Evolutionary conservation across 2,797 vertebrate genomes (phyloP).

Genomic region (Nannoperca obscura): DNA sequence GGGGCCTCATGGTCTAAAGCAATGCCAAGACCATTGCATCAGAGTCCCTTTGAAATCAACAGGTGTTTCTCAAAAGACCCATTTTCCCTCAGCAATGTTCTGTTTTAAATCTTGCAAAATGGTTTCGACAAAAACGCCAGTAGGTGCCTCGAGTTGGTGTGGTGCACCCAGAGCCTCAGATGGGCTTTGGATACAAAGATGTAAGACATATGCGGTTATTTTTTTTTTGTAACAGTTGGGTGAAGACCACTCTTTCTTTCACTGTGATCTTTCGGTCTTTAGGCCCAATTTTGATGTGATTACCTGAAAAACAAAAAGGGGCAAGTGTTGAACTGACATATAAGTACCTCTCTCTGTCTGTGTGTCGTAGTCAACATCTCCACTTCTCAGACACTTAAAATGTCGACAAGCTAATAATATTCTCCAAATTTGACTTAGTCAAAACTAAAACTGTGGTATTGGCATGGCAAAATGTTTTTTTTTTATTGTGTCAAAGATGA

Average conservation of each 20-base stretch:
- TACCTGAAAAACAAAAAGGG: constrained; percentile 2
- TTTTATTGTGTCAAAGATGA: constrained; percentile 38
- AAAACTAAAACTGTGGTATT: constrained; percentile 20
- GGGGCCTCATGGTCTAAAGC: constrained; percentile 67
- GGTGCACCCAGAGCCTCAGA: constrained; percentile 26
- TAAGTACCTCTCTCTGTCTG: background rate
- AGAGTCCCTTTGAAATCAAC: constrained; percentile 79
- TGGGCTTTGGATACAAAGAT: constrained; percentile 12
- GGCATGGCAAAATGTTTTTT: constrained; percentile 20
- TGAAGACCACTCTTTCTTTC: constrained; percentile 1
- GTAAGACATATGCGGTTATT: background rate
- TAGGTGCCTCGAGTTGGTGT: constrained; percentile 20
- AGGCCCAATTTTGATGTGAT: background rate
- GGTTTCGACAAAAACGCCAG: constrained; percentile 54
- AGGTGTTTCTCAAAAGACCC: constrained; percentile 76
- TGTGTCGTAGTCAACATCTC: background rate
- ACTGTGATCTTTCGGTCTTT: background rate
- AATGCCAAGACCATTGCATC: constrained; percentile 78
- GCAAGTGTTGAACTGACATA: background rate
- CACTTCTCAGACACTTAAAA: constrained; percentile 25
- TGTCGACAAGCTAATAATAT: constrained; percentile 17
- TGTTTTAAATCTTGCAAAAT: constrained; percentile 71
- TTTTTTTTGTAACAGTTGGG: background rate
- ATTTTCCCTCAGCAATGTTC: constrained; percentile 65
- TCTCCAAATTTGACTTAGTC: constrained; percentile 17